These are phyloP conservation scores for Tenebrosternarchus preto DNA, from an alignment of 2,113 vertebrate genomes.

Conservation along the genomic window DNA sequence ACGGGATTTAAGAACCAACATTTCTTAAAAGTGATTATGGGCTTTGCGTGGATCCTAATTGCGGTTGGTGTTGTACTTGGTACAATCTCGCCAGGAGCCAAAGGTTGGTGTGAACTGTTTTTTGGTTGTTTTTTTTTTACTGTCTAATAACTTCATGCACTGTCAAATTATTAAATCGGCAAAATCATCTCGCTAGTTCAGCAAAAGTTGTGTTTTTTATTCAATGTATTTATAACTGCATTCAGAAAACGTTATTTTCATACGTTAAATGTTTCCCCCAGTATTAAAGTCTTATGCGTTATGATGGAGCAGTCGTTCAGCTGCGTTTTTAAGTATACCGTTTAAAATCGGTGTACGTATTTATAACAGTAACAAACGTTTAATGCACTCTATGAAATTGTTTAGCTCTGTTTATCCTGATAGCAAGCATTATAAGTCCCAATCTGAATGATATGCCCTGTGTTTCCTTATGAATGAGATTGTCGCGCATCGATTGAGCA, in stretches of 20 bases:
- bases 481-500: background rate
- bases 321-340: background rate
- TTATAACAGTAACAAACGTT: background rate
- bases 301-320: background rate
- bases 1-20: slow-evolving; percentile 52
- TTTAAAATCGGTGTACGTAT: background rate
- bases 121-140: too few species aligned
- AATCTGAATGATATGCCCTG: too few species aligned
- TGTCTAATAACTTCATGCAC: background rate
- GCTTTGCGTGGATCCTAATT: slow-evolving; percentile 66
- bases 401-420: too few species aligned
- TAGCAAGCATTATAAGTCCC: too few species aligned
- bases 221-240: too few species aligned
- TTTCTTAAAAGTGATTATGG: slow-evolving; percentile 64
- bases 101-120: slow-evolving; percentile 73
- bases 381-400: background rate
- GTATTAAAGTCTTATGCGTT: background rate
- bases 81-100: slow-evolving; percentile 50
- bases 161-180: too few species aligned
- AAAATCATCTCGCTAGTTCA: too few species aligned
- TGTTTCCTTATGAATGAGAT: background rate
- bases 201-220: too few species aligned
- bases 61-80: slow-evolving; percentile 64
- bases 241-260: background rate
- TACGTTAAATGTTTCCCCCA: background rate